These are phyloP conservation scores for Ligdia adustata DNA, from an alignment of 2,888 invertebrate genomes.

Conservation along the genomic window DNA sequence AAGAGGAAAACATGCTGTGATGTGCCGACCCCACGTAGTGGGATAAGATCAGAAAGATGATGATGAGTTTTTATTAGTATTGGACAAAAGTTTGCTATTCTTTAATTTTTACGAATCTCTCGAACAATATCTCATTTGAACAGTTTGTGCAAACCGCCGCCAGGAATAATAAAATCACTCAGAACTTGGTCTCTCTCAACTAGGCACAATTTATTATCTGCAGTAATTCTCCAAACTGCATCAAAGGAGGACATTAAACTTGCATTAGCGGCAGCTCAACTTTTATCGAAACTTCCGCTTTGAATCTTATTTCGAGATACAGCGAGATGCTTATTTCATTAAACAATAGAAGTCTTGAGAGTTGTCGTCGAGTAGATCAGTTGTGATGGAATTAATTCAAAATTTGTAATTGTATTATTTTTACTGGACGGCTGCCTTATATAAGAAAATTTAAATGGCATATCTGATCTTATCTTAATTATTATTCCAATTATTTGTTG, in stretches of 20 bases:
- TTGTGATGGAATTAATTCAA: too few species aligned
- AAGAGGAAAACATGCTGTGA: too few species aligned
- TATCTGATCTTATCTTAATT: too few species aligned
- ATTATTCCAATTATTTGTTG: too few species aligned
- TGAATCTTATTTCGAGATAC: constrained; percentile 31
- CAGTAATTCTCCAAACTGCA: constrained; percentile 45
- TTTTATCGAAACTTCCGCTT: constrained; percentile 66
- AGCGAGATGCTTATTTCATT: constrained; percentile 34
- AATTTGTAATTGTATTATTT: not conserved
- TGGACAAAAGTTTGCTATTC: too few species aligned
- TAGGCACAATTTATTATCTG: constrained; percentile 11
- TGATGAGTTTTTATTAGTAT: too few species aligned
- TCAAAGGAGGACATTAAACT: constrained; percentile 71
- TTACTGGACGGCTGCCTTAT: too few species aligned
- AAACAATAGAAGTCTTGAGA: not conserved
- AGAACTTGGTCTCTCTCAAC: constrained; percentile 12
- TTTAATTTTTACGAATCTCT: not conserved
- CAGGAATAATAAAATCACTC: not conserved
- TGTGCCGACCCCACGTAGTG: too few species aligned
- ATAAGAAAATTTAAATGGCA: too few species aligned
- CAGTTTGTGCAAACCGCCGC: constrained; percentile 1
- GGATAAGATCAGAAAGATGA: too few species aligned
- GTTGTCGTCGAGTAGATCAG: not conserved
- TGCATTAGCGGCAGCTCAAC: constrained; percentile 67
- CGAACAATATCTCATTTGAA: not conserved